Percentiles rank a stretch among this genome's conserved stretches.
Evolutionary conservation across 2,797 vertebrate genomes (phyloP).

Genomic region (Malacoraja senta): DNA sequence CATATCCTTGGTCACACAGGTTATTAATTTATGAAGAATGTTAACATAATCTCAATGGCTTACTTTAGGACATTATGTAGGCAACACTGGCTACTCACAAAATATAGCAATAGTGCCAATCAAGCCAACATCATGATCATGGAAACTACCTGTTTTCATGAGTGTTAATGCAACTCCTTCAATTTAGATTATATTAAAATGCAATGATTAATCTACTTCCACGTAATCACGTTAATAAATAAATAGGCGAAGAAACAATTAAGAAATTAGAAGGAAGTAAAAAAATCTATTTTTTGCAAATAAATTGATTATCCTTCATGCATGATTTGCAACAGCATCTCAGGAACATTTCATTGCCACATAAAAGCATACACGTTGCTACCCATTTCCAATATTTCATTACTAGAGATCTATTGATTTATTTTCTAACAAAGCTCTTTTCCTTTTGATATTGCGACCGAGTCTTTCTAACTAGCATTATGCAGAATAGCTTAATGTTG

Average conservation of each 20-base stretch:
- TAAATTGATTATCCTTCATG: background rate
- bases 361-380: background rate
- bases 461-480: background rate
- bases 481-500: background rate
- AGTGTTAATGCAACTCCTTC: background rate
- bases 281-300: background rate
- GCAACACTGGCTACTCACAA: background rate
- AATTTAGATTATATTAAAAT: background rate
- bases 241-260: background rate
- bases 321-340: background rate
- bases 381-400: background rate
- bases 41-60: background rate
- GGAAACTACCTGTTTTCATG: background rate
- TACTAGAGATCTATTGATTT: background rate
- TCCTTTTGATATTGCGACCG: background rate
- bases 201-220: background rate
- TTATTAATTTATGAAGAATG: background rate
- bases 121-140: background rate
- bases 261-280: background rate
- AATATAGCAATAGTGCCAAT: background rate
- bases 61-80: background rate
- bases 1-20: background rate
- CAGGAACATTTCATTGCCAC: background rate
- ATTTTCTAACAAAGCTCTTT: background rate
- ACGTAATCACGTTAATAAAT: background rate